Base-by-base conservation (phyloP, 2,888 invertebrate species). In the Pimpla rufipes region DNA sequence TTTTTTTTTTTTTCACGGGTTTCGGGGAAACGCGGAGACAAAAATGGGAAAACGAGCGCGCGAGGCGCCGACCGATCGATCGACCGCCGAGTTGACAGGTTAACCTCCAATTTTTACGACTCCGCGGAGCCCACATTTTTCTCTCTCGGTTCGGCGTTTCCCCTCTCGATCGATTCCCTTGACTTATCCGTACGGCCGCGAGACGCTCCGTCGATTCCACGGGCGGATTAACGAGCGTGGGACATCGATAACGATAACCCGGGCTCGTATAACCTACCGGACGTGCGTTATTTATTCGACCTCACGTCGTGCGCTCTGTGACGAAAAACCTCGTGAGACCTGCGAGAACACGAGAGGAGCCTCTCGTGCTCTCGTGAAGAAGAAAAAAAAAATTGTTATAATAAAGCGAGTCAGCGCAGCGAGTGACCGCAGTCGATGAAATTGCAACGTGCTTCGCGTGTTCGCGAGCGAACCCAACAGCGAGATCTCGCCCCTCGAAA, bases 11-110 rank as follows among this genome's bases (percentile, higher is more conserved):
- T 18, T 13, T 37, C 77, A 47, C 84, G 66, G 82, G 40, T 78
- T 83, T 84, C 66, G 71, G 81, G 77, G 45, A 59, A 81, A 50
- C 35, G 55, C 73, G 29, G 52, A 57, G 50, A 50, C 16, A 1
- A 16, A 1, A 2, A 16, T 2, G 42, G 7, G 8, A 13, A 42
- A 42, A 42, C 42, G 42, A 8, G 42, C 42, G 11, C 29, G 8
- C 29, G 13, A 23, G 42, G 67, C 59, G 50, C 42, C 84, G 79
- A 84, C 84, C 68, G 85, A 87, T 89, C 88, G 89, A 88, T 89
- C 83, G 84, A 29, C 5, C 80, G 83, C 75, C 85, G 82, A 87
- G 82, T n/a, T 89, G 89, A 90, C 89, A 88, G 90, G 88, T 89
- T 90, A 90, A 89, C 90, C 89, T 90, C 86, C 66, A 87, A 88